phyloP scores from a whole-genome alignment of 2,797 vertebrate genomes.

The Cyclura pinguis region DNA sequence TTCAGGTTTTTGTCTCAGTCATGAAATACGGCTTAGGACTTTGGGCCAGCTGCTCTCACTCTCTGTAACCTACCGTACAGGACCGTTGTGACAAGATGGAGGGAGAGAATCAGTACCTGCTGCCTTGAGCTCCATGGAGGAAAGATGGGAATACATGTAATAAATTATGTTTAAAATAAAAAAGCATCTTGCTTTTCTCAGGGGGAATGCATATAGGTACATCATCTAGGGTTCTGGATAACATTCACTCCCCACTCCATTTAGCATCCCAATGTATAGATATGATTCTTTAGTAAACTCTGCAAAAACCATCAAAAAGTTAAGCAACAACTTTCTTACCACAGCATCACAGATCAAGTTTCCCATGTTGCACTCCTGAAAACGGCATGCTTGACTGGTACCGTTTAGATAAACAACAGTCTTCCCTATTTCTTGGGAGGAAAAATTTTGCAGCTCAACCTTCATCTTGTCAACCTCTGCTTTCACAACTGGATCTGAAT shows the following conservation, averaged over 20 bases:
- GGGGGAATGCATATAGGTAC: background rate
- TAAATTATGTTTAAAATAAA: background rate
- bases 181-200: background rate
- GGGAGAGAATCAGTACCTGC: background rate
- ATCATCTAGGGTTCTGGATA: background rate
- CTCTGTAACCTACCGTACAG: background rate
- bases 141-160: background rate
- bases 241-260: background rate
- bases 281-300: background rate
- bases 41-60: background rate
- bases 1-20: background rate
- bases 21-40: background rate
- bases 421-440: constrained; percentile 83
- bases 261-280: background rate
- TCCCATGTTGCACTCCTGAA: constrained; percentile 92
- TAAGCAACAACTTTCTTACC: constrained; percentile 77
- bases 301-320: background rate
- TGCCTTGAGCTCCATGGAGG: background rate
- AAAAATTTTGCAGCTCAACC: constrained; percentile 82
- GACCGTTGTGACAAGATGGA: background rate
- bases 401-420: constrained; percentile 93
- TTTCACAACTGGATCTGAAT: constrained; percentile 84
- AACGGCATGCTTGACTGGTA: constrained; percentile 84
- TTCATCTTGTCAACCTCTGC: constrained; percentile 87
- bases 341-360: constrained; percentile 94